Evolutionary conservation across 2,888 invertebrate species (phyloP), one percentile per base, ranked within the genome.

Genomic region (Brachyopa scutellaris): DNA sequence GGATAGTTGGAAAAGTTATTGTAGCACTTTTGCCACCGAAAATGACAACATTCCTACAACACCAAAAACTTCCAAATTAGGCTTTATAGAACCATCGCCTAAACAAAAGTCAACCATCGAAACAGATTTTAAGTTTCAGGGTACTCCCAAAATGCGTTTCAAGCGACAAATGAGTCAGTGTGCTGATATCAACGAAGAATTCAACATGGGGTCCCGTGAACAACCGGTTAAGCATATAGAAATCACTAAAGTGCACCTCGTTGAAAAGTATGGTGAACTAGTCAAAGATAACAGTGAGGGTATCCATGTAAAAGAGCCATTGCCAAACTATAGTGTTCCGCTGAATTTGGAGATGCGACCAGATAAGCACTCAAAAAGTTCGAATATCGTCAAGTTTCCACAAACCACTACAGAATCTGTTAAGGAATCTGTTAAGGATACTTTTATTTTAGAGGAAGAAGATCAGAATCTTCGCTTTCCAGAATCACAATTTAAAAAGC

Each of bases 401-500:
- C 31, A 42, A 29, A 4, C 13, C 1, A 6, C n/a, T 2, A 40
- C n/a, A n/a, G n/a, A 8, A n/a, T 9, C 11, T 21, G 31, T 29
- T 33, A 33, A 62, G 47, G 15, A n/a, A 4, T 1, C 15, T 3
- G 23, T 33, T 38, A 36, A 64, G 49, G 13, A 8, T 9, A 0
- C 17, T 2, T 6, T 23, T 0, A 21, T 36, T 8, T 4, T 23
- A 19, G 42, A 67, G 1, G 70, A 61, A 49, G 59, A 51, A 13
- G 72, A 62, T 21, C 61, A 72, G 11, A 72, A 53, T 61, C 13
- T 61, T 17, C 21, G 19, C 4, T 61, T 61, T 42, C 61, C 61
- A 19, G 51, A 79, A 26, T 36, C 61, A 23, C 67, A 73, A 73
- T 59, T 51, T 0, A 73, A 79, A 36, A 73, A 79, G 11, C 3